Evolutionary conservation across 2,888 invertebrate genomes (phyloP).

Genomic region (Lissonota sp.): DNA sequence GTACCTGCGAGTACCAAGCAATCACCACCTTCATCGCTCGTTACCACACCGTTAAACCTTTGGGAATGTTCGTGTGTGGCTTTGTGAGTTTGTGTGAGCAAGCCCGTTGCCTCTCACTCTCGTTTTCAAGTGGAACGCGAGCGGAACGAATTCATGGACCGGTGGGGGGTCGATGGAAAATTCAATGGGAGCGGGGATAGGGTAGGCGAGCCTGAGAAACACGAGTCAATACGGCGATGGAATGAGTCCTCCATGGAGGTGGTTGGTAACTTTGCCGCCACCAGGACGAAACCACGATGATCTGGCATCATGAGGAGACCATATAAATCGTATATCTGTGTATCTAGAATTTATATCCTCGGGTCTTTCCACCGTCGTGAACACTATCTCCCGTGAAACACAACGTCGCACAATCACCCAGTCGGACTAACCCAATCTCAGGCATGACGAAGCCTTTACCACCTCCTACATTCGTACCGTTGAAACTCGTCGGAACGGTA

Average conservation of each 20-base stretch:
- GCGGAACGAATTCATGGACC: no score
- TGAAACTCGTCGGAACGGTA: not conserved
- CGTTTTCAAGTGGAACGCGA: slow-evolving; percentile 40
- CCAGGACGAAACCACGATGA: slow-evolving; percentile 25
- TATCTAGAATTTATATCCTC: slow-evolving; percentile 32
- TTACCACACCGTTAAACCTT: slow-evolving; percentile 52
- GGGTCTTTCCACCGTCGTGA: slow-evolving; percentile 36
- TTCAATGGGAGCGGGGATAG: slow-evolving; percentile 32
- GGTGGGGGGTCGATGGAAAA: slow-evolving; percentile 44
- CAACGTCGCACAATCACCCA: slow-evolving; percentile 52
- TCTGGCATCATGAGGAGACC: not conserved
- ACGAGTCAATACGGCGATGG: slow-evolving; percentile 34
- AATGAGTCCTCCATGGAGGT: slow-evolving; percentile 57
- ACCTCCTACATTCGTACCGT: slow-evolving; percentile 9
- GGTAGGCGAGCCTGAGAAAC: slow-evolving; percentile 53
- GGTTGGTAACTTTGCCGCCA: slow-evolving; percentile 41
- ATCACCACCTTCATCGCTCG: slow-evolving; percentile 53
- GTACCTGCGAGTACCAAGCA: slow-evolving; percentile 45
- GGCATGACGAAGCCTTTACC: slow-evolving; percentile 33
- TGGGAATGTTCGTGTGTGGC: not conserved
- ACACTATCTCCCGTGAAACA: slow-evolving; percentile 33
- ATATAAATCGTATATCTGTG: no score
- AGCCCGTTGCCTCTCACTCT: slow-evolving; percentile 58
- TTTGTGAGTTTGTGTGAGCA: not conserved
- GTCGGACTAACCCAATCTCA: slow-evolving; percentile 41